Percentiles rank a stretch among this genome's conserved stretches.
Evolutionary conservation across 2,113 vertebrate species (phyloP).

Genomic region (Coptodon rendalli): DNA sequence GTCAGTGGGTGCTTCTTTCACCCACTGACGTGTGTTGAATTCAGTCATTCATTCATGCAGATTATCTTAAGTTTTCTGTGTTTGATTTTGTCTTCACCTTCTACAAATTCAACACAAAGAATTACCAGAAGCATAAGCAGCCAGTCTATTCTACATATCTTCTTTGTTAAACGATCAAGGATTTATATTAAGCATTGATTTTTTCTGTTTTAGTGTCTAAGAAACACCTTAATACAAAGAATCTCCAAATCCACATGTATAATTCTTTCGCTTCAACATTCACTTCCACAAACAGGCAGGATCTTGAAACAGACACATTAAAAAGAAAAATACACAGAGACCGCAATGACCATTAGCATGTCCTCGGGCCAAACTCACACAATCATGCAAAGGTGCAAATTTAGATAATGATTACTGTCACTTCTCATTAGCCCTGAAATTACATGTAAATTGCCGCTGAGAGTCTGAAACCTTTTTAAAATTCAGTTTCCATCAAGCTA

Average conservation of each 20-base stretch:
- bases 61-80: background rate
- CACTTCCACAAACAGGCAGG: background rate
- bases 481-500: background rate
- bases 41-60: background rate
- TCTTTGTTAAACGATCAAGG: background rate
- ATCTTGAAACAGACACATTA: background rate
- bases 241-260: background rate
- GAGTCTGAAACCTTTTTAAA: background rate
- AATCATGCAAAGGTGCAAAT: constrained; percentile 12
- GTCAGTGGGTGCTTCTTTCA: background rate
- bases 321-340: background rate
- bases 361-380: constrained; percentile 14
- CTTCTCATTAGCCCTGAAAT: background rate
- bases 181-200: background rate
- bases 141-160: background rate
- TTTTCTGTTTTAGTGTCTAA: background rate
- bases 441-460: background rate
- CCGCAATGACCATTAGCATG: background rate
- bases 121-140: fast-evolving
- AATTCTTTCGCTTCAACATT: background rate
- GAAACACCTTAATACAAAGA: background rate
- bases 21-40: fast-evolving
- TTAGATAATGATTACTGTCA: constrained; percentile 15
- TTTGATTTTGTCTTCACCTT: background rate
- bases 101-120: background rate